Base-by-base conservation (phyloP, 2,113 vertebrate genomes). In the Pseudolaguvia tuberculata region DNA sequence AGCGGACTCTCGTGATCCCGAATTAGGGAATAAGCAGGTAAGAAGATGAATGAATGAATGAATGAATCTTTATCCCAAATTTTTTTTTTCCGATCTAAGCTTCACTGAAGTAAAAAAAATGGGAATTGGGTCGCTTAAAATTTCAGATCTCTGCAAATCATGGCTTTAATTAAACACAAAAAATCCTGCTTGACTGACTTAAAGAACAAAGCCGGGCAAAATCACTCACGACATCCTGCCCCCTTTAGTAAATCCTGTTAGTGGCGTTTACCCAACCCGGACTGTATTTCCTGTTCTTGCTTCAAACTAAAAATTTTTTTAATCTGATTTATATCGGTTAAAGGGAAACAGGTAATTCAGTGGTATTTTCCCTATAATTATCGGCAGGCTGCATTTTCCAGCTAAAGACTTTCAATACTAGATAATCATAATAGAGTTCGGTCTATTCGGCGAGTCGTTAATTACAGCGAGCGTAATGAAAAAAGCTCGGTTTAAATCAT, bases 341-440 rank as follows among this genome's bases (percentile, higher is more conserved):
- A 83, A 84, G 11, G 74, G 72, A 79, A 65, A 48, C 79, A 85
- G 84, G 85, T 87, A 82, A 86, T 84, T 85, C 81, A 73, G 85
- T 69, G 50, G 77, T 81, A 87, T 88, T 86, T 88, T 89, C 89
- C 80, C 86, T 85, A 29, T n/a, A 74, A 57, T 31, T 75, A 53
- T 85, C 53, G 77, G 55, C 55, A 75, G 61, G 69, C 20, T 18
- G 71, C 58, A 61, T 81, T 83, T 85, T 81, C 76, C 66, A 74
- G 73, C 79, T 20, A 42, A 42, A 50, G 23, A 14, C 7, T 29
- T 48, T 67, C 48, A 50, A 50, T 67, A 50, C 45, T 10, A n/a
- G n/a, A n/a, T n/a, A n/a, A n/a, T n/a, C n/a, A n/a, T n/a, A n/a
- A n/a, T n/a, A 70, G 8, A 42, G 29, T 5, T 11, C 1, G 11